phyloP scores from a whole-genome alignment of 2,888 invertebrate genomes.

The Eristalis tenax region DNA sequence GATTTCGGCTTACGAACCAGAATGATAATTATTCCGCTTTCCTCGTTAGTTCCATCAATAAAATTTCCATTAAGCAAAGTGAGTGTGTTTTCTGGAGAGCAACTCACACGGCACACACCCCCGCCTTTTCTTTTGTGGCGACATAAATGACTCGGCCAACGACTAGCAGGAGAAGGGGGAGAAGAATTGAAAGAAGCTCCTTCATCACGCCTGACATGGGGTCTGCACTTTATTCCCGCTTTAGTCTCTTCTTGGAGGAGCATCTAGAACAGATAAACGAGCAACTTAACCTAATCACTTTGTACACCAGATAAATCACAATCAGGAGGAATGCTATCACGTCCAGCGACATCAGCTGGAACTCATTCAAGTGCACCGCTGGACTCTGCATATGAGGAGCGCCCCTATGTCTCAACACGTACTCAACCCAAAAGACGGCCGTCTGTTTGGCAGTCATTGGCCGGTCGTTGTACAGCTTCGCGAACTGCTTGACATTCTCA shows the following conservation, averaged over 20 bases:
- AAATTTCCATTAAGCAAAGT: slow-evolving; percentile 70
- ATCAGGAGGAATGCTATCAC: slow-evolving; percentile 76
- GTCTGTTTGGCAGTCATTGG: slow-evolving; percentile 82
- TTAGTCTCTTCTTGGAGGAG: slow-evolving; percentile 35
- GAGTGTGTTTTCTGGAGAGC: slow-evolving; percentile 22
- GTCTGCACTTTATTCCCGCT: slow-evolving; percentile 36
- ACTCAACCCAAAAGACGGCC: slow-evolving; percentile 83
- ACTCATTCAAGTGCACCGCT: slow-evolving; percentile 80
- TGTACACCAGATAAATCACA: slow-evolving; percentile 43
- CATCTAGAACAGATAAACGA: slow-evolving; percentile 33
- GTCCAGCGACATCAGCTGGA: slow-evolving; percentile 82
- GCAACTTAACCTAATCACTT: slow-evolving; percentile 23
- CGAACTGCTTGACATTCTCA: slow-evolving; percentile 79
- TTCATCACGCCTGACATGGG: neutral
- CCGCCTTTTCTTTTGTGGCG: slow-evolving; percentile 15
- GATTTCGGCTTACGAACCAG: slow-evolving; percentile 62
- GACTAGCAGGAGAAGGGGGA: neutral
- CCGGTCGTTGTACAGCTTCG: slow-evolving; percentile 82
- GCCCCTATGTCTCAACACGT: slow-evolving; percentile 83
- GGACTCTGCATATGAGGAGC: slow-evolving; percentile 82
- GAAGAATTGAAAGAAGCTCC: neutral
- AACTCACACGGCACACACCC: neutral
- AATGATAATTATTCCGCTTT: slow-evolving; percentile 62
- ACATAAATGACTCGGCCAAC: slow-evolving; percentile 40
- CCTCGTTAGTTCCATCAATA: slow-evolving; percentile 68